phyloP scores from a whole-genome alignment of 1,140 invertebrate species.

The Macrobrachium nipponense region DNA sequence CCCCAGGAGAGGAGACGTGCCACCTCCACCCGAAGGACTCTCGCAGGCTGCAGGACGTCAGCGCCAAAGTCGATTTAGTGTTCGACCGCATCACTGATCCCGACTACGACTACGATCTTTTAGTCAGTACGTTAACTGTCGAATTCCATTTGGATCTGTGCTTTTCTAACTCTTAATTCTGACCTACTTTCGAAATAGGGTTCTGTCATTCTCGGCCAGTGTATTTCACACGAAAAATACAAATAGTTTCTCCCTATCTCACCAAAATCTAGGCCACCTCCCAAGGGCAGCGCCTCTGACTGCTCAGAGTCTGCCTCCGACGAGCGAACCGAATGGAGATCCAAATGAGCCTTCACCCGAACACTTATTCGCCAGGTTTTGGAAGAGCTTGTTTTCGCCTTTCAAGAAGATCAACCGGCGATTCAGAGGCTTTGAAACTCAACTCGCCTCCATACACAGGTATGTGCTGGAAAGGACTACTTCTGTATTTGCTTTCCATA shows the following conservation, averaged over 20 bases:
- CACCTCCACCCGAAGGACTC: conserved; percentile 42
- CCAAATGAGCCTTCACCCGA: conserved; percentile 38
- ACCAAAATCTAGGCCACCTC: background rate
- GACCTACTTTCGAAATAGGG: background rate
- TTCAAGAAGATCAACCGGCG: conserved; percentile 61
- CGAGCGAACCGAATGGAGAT: background rate
- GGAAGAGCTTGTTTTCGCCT: conserved; percentile 57
- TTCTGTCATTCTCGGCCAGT: background rate
- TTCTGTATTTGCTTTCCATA: too few species aligned
- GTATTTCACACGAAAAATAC: too few species aligned
- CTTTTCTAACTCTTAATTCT: too few species aligned
- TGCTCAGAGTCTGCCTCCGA: background rate
- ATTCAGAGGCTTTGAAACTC: conserved; percentile 46
- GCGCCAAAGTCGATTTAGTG: conserved; percentile 57
- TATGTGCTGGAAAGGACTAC: conserved; percentile 5
- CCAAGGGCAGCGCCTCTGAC: background rate
- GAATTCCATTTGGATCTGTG: background rate
- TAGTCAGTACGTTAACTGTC: conserved; percentile 43
- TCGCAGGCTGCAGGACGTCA: conserved; percentile 53
- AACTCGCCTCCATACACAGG: conserved; percentile 45
- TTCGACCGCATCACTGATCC: conserved; percentile 60
- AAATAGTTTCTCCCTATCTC: too few species aligned
- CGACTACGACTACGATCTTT: conserved; percentile 59
- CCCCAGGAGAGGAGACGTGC: conserved; percentile 24
- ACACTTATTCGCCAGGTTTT: conserved; percentile 57